Conservation (phyloP, 2,888 invertebrate genomes). For the Macaria liturata region DNA sequence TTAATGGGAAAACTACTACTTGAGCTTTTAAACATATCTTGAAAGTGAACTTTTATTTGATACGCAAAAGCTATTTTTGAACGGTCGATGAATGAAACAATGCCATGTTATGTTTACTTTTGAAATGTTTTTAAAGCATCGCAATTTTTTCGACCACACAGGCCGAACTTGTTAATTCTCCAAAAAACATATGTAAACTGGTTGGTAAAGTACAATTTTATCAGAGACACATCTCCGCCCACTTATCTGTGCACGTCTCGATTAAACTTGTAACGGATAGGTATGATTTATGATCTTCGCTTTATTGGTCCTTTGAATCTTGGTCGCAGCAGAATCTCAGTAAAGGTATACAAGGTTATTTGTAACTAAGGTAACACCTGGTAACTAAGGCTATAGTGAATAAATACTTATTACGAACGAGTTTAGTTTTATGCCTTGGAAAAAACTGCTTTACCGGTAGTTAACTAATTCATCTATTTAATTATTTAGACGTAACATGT, state of each 20-base stretch:
- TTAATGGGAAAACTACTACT: too few species aligned
- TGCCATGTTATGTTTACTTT: slow-evolving; percentile 22
- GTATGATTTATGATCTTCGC: slow-evolving; percentile 51
- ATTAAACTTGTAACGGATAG: slow-evolving; percentile 50
- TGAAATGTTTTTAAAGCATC: slow-evolving; percentile 26
- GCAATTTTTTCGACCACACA: slow-evolving; percentile 30
- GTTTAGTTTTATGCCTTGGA: too few species aligned
- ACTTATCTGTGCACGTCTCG: slow-evolving; percentile 32
- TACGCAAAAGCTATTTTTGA: too few species aligned
- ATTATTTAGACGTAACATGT: too few species aligned
- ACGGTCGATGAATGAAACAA: slow-evolving; percentile 13
- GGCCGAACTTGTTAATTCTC: slow-evolving; percentile 14
- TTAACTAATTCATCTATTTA: too few species aligned
- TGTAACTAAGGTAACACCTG: too few species aligned
- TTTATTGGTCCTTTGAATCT: slow-evolving; percentile 56
- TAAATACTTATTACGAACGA: too few species aligned
- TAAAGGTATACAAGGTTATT: slow-evolving; percentile 25
- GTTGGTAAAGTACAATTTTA: slow-evolving; percentile 24
- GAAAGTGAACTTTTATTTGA: too few species aligned
- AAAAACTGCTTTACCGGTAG: too few species aligned
- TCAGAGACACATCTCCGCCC: slow-evolving; percentile 31
- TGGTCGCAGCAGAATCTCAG: slow-evolving; percentile 41
- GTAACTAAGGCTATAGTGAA: too few species aligned
- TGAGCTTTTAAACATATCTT: too few species aligned
- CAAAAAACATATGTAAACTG: slow-evolving; percentile 9